Conservation (phyloP, 2,113 vertebrate species). For the Jacana jacana region DNA sequence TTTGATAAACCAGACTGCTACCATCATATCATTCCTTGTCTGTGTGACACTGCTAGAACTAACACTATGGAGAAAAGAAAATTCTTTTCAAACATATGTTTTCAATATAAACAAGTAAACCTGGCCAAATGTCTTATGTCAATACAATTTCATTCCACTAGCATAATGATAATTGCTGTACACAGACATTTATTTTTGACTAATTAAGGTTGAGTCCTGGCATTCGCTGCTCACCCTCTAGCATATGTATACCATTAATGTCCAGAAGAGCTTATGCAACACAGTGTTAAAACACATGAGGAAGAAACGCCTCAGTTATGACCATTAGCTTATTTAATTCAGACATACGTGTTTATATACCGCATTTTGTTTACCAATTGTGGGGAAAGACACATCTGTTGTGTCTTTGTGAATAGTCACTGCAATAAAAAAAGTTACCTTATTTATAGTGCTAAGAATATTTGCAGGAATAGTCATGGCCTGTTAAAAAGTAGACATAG, state of each 20-base stretch:
- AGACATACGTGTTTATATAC: background rate
- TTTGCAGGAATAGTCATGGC: background rate
- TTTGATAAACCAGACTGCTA: slow-evolving; percentile 47
- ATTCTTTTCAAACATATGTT: slow-evolving; percentile 56
- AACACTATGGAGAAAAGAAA: slow-evolving; percentile 12
- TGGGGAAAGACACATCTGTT: background rate
- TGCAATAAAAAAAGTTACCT: background rate
- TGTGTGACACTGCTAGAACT: background rate
- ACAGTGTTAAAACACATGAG: background rate
- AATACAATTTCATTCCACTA: slow-evolving; percentile 3
- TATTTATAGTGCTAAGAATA: background rate
- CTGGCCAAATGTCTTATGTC: background rate
- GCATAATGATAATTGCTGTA: background rate
- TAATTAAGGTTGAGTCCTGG: slow-evolving; percentile 10
- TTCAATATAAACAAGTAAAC: slow-evolving; percentile 61
- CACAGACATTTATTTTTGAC: background rate
- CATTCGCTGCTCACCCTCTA: background rate
- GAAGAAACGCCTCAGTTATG: background rate
- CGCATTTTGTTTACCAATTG: background rate
- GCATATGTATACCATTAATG: background rate
- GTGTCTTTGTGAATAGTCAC: background rate
- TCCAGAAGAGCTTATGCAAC: background rate
- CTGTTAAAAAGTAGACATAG: background rate
- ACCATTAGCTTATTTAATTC: background rate
- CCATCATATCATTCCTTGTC: slow-evolving; percentile 28